A percentile compares a stretch with the other conserved stretches of the same genome.
phyloP scores from a whole-genome alignment of 2,113 vertebrate species.

The Bubo scandiacus region DNA sequence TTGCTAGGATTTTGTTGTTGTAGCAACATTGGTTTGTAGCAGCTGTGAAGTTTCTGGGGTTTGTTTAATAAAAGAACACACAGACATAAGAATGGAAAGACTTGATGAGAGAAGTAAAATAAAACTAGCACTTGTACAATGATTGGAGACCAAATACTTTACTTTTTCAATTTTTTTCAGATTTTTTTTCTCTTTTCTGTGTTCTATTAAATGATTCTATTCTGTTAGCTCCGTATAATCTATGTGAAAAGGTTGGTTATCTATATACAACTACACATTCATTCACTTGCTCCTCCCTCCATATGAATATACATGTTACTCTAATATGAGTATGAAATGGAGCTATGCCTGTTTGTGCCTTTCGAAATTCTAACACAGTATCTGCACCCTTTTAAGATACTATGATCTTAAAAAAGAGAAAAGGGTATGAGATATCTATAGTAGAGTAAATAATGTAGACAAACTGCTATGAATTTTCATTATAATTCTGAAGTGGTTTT shows the following conservation, averaged over 20 bases:
- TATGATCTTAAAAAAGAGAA: neutral
- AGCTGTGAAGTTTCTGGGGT: neutral
- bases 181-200: neutral
- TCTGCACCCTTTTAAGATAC: neutral
- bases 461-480: neutral
- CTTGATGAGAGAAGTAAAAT: neutral
- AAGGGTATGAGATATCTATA: neutral
- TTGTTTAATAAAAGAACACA: neutral
- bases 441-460: neutral
- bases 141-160: neutral
- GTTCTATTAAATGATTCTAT: neutral
- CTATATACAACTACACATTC: neutral
- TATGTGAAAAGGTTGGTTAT: neutral
- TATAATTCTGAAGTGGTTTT: neutral
- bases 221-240: neutral
- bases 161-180: neutral
- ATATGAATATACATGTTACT: neutral
- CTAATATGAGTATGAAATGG: neutral
- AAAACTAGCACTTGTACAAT: neutral
- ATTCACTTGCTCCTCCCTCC: neutral
- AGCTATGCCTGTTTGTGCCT: neutral
- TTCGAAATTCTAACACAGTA: neutral
- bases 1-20: neutral
- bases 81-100: neutral
- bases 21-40: neutral